Conservation (phyloP, 2,113 vertebrate species). For the Lynx canadensis region DNA sequence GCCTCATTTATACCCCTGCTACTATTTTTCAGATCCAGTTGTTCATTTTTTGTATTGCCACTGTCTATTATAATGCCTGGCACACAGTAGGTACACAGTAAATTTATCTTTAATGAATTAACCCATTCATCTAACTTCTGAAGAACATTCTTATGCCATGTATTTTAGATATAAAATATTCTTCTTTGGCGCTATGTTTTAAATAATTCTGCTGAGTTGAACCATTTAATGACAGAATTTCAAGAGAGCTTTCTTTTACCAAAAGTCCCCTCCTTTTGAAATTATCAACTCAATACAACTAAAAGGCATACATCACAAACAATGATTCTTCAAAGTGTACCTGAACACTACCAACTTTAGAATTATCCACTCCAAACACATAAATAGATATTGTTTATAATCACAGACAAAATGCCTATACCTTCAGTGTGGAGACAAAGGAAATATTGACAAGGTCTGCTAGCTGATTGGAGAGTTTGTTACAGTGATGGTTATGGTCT, state of each 20-base stretch:
- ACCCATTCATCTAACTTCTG: constrained; percentile 11
- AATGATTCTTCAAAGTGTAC: neutral
- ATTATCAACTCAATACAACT: neutral
- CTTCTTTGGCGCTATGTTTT: neutral
- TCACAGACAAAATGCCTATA: neutral
- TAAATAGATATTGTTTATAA: constrained; percentile 22
- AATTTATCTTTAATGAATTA: constrained; percentile 25
- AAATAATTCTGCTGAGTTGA: constrained; percentile 36
- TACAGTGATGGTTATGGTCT: neutral
- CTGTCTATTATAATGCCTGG: neutral
- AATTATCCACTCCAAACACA: neutral
- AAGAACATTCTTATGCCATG: neutral
- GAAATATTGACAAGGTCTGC: neutral
- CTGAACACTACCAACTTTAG: neutral
- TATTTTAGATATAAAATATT: neutral
- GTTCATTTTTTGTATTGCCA: neutral
- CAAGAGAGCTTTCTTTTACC: neutral
- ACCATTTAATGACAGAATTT: constrained; percentile 42
- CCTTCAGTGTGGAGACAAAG: neutral
- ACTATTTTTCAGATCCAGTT: neutral
- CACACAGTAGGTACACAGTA: neutral
- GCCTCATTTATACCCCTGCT: neutral
- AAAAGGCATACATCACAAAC: constrained; percentile 14
- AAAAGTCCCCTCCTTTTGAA: neutral
- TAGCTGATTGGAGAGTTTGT: neutral